phyloP scores from a whole-genome alignment of 2,113 vertebrate species.

The Sturnira hondurensis region DNA sequence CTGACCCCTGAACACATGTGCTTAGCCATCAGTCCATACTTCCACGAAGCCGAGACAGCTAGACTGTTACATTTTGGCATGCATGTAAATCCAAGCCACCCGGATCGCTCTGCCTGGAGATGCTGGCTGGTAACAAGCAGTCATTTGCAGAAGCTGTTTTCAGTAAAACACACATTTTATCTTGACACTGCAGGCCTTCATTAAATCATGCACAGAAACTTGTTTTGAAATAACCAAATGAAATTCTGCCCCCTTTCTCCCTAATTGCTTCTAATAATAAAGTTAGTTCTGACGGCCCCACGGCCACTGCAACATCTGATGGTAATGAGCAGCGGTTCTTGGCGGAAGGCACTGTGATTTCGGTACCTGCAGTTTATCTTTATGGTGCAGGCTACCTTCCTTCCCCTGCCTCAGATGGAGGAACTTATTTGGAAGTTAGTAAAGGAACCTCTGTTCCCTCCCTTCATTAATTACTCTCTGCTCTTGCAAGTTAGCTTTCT shows the following conservation, averaged over 20 bases:
- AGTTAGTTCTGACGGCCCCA: constrained; percentile 66
- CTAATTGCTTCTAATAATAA: constrained; percentile 80
- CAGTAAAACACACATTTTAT: constrained; percentile 77
- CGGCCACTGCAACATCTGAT: constrained; percentile 48
- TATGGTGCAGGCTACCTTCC: constrained; percentile 65
- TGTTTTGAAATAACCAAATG: constrained; percentile 78
- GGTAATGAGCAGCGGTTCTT: constrained; percentile 64
- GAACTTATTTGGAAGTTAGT: constrained; percentile 73
- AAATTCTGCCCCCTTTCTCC: constrained; percentile 71
- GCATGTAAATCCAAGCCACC: constrained; percentile 48
- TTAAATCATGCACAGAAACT: constrained; percentile 69
- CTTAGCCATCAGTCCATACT: background rate
- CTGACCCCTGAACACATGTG: background rate
- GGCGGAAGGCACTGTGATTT: constrained; percentile 70
- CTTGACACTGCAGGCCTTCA: constrained; percentile 75
- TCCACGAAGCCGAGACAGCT: constrained; percentile 19
- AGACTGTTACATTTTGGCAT: constrained; percentile 17
- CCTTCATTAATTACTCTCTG: constrained; percentile 70
- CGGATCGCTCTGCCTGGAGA: background rate
- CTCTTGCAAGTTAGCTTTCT: constrained; percentile 57
- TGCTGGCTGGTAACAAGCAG: constrained; percentile 65
- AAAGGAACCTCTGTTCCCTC: constrained; percentile 73
- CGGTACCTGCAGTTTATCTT: constrained; percentile 76
- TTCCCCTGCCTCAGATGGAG: constrained; percentile 16
- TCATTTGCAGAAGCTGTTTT: constrained; percentile 70